Evolutionary conservation across 2,113 vertebrate genomes (phyloP), one percentile per base, ranked within the genome.

Genomic region (Salvelinus sp.): DNA sequence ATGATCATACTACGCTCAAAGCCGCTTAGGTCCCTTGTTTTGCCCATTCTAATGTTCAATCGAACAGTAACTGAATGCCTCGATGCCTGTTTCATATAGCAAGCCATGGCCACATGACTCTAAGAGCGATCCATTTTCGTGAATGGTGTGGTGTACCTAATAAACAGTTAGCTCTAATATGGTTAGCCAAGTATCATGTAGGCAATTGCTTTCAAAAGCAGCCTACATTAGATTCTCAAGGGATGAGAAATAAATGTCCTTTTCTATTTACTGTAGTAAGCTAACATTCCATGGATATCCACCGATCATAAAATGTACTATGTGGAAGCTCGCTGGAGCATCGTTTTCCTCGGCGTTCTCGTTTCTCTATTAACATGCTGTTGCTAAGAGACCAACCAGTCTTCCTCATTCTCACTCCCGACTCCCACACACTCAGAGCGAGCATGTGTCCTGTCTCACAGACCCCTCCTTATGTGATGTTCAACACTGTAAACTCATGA

Each of bases 321-420:
- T 25, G 57, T 44, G 58, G 12, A 30, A 16, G 33, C n/a, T 38
- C 13, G 58, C 28, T 74, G 81, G 57, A 68, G 54, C 73, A 79
- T 87, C 78, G 80, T 86, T 83, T 81, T 78, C 77, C 20, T 54
- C 82, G 23, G 22, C 80, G 79, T 84, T 78, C 78, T 81, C 71
- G 70, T 81, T 83, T 83, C 76, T 82, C 81, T 13, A 7, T 83
- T 88, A 88, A 85, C 74, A 74, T 86, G 88, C 87, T 88, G 89
- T 91, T 89, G 89, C 89, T 89, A 89, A 87, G 89, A 89, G 86
- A 91, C 89, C 74, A 83, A 68, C 78, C 58, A 62, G n/a, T 62
- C 58, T 62, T 62, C 58, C 58, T 62, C 58, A 7, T 14, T 54
- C 72, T 86, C 83, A 81, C 86, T 79, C 82, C 82, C 13, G 69